Evolutionary conservation across 1,140 invertebrate genomes (phyloP).

Genomic region (Arion vulgaris): DNA sequence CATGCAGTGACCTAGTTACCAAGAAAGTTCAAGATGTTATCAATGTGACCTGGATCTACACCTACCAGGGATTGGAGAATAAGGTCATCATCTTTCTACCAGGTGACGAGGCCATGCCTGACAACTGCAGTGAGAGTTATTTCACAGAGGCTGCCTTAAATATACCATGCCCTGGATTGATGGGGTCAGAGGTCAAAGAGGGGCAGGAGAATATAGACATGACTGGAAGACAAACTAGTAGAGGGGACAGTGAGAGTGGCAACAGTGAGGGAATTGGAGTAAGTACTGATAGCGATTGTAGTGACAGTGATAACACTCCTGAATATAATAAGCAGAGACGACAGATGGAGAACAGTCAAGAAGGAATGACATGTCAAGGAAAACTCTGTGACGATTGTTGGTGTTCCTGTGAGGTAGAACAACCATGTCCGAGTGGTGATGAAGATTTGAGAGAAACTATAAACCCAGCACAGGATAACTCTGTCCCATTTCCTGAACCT

Average conservation of each 20-base stretch:
- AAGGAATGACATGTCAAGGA: not conserved
- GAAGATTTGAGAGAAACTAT: not conserved
- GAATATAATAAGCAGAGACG: not conserved
- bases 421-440: not conserved
- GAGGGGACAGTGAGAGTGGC: not conserved
- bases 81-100: conserved; percentile 43
- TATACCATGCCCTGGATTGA: conserved; percentile 14
- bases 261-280: not conserved
- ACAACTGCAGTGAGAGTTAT: not conserved
- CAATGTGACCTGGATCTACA: conserved; percentile 39
- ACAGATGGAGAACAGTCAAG: too few species aligned
- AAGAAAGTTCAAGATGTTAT: conserved; percentile 1
- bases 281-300: not conserved
- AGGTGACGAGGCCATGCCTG: conserved; percentile 31
- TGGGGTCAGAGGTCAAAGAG: not conserved
- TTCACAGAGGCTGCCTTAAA: conserved; percentile 15
- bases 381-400: not conserved
- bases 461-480: not conserved
- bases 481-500: not conserved
- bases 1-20: conserved; percentile 12
- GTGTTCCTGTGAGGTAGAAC: not conserved
- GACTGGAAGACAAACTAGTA: not conserved
- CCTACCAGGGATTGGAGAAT: conserved; percentile 47
- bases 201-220: not conserved
- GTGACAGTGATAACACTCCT: not conserved